These are phyloP conservation scores for Epinotia bilunana DNA, from an alignment of 2,888 invertebrate genomes.

Conservation along the genomic window DNA sequence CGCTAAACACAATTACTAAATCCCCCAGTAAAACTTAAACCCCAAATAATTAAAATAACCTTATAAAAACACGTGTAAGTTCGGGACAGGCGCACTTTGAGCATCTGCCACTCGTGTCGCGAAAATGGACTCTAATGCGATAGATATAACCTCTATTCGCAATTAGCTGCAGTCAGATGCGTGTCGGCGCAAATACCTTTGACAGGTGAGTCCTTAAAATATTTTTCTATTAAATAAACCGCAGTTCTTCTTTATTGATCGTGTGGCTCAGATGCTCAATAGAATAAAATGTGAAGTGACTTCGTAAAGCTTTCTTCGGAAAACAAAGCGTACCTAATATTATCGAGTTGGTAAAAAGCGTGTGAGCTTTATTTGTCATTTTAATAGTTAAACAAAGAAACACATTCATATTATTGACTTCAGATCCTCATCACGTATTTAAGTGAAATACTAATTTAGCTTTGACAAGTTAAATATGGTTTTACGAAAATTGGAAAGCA, in stretches of 20 bases:
- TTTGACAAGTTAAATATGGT: slow-evolving; percentile 6
- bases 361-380: neutral
- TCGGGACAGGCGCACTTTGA: slow-evolving; percentile 71
- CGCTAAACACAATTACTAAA: slow-evolving; percentile 55
- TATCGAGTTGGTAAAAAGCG: neutral
- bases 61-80: slow-evolving; percentile 42
- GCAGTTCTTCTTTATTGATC: slow-evolving; percentile 32
- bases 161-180: slow-evolving; percentile 67
- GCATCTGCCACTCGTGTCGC: slow-evolving; percentile 55
- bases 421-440: neutral
- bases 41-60: slow-evolving; percentile 16
- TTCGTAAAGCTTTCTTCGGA: neutral
- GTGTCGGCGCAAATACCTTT: slow-evolving; percentile 48
- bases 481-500: neutral
- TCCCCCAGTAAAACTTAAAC: slow-evolving; percentile 26
- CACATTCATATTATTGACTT: neutral
- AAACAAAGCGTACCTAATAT: neutral
- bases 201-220: slow-evolving; percentile 46
- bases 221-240: slow-evolving; percentile 44
- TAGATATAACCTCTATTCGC: slow-evolving; percentile 71
- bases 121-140: slow-evolving; percentile 76
- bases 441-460: neutral
- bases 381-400: neutral
- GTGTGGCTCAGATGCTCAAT: neutral
- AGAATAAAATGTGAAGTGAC: slow-evolving; percentile 4